phyloP scores from a whole-genome alignment of 2,113 vertebrate species.

The Nicator chloris region DNA sequence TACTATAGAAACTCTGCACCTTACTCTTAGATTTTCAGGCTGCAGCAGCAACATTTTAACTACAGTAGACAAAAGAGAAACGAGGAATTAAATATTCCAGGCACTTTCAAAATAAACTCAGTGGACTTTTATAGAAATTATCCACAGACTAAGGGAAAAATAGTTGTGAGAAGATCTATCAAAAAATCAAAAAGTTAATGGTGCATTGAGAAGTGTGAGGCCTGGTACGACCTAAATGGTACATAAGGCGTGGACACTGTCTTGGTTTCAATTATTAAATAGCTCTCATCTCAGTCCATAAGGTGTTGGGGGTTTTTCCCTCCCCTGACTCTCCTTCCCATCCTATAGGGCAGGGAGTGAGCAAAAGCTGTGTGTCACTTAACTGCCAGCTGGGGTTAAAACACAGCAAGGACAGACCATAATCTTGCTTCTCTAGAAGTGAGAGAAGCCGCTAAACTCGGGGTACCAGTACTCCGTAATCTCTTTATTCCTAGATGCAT shows the following conservation, averaged over 20 bases:
- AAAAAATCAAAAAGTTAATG: neutral
- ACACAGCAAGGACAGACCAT: neutral
- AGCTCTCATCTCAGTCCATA: neutral
- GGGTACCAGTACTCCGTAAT: neutral
- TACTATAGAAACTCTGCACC: neutral
- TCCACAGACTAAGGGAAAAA: neutral
- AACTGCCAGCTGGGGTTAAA: neutral
- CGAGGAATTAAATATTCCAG: neutral
- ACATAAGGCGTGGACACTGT: neutral
- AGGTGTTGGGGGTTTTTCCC: neutral
- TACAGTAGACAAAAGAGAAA: neutral
- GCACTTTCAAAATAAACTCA: neutral
- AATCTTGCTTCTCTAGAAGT: neutral
- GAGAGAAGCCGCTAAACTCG: neutral
- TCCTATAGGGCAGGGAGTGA: neutral
- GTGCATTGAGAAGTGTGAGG: neutral
- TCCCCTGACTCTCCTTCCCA: neutral
- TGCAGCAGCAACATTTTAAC: neutral
- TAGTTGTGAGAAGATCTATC: neutral
- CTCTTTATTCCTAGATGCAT: neutral
- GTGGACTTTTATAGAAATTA: neutral
- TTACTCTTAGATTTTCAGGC: neutral
- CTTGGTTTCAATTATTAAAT: neutral
- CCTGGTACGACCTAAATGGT: too few relatives aligned
- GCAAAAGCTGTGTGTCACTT: neutral